These are phyloP conservation scores for Rhagonycha fulva DNA, from an alignment of 2,888 invertebrate species.

Conservation along the genomic window DNA sequence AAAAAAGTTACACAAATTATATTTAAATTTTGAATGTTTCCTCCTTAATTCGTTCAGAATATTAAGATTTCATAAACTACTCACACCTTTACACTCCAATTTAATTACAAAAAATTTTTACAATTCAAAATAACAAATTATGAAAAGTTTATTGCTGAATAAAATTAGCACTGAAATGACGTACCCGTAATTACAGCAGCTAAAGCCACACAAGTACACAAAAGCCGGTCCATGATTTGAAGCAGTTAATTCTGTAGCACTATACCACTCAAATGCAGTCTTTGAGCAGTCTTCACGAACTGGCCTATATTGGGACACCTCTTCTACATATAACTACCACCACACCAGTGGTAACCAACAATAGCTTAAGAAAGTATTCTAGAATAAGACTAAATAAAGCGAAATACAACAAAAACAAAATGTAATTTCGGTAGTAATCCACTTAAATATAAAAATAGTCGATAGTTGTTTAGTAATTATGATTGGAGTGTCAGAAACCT, in stretches of 20 bases:
- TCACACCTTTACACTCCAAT: neutral
- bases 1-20: neutral
- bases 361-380: neutral
- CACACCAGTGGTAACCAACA: slow-evolving; percentile 30
- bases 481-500: neutral
- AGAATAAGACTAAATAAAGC: neutral
- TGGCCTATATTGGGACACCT: slow-evolving; percentile 49
- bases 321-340: slow-evolving; percentile 42
- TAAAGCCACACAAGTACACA: slow-evolving; percentile 41
- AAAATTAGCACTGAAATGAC: neutral
- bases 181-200: slow-evolving; percentile 42
- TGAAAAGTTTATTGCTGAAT: neutral
- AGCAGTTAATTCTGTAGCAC: slow-evolving; percentile 22
- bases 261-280: slow-evolving; percentile 27
- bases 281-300: slow-evolving; percentile 41
- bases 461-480: neutral
- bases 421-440: neutral
- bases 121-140: neutral
- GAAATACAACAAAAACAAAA: neutral
- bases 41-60: neutral
- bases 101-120: neutral
- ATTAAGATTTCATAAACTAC: neutral
- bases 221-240: slow-evolving; percentile 40
- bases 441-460: neutral
- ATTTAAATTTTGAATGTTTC: neutral